phyloP scores from a whole-genome alignment of 2,797 vertebrate genomes.

The Chelonia mydas region DNA sequence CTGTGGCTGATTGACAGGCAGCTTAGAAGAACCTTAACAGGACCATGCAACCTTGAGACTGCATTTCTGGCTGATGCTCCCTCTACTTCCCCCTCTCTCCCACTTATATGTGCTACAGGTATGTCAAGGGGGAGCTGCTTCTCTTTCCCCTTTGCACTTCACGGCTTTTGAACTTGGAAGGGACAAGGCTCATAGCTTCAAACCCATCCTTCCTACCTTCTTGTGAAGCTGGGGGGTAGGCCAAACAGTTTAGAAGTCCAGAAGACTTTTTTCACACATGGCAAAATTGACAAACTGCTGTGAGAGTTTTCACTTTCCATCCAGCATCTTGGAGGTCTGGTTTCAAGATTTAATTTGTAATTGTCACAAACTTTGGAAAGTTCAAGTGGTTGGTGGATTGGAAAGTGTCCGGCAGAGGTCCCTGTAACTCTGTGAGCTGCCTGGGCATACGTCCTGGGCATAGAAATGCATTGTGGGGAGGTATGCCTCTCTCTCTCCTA shows the following conservation, averaged over 20 bases:
- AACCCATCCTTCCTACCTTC: too few relatives aligned
- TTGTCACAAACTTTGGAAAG: too few relatives aligned
- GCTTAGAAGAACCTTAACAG: neutral
- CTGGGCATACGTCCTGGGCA: too few relatives aligned
- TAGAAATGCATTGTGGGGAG: too few relatives aligned
- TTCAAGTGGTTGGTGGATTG: too few relatives aligned
- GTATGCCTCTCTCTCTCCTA: neutral
- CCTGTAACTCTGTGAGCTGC: too few relatives aligned
- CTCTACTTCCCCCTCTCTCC: neutral
- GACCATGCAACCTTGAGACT: neutral
- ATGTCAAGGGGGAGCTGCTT: neutral
- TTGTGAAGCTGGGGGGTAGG: neutral
- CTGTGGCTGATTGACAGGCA: neutral
- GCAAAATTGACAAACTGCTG: too few relatives aligned
- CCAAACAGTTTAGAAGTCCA: neutral
- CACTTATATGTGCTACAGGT: neutral
- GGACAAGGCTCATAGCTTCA: too few relatives aligned
- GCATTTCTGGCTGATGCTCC: neutral
- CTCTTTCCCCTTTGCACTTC: neutral
- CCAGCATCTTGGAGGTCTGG: neutral
- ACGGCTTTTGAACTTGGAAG: too few relatives aligned
- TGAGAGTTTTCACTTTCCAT: neutral
- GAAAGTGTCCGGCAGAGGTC: too few relatives aligned
- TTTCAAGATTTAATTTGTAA: too few relatives aligned
- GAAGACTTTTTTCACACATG: neutral